Evolutionary conservation across 2,113 vertebrate species (phyloP), one percentile per base, ranked within the genome.

Genomic region (Macquaria ambigua): DNA sequence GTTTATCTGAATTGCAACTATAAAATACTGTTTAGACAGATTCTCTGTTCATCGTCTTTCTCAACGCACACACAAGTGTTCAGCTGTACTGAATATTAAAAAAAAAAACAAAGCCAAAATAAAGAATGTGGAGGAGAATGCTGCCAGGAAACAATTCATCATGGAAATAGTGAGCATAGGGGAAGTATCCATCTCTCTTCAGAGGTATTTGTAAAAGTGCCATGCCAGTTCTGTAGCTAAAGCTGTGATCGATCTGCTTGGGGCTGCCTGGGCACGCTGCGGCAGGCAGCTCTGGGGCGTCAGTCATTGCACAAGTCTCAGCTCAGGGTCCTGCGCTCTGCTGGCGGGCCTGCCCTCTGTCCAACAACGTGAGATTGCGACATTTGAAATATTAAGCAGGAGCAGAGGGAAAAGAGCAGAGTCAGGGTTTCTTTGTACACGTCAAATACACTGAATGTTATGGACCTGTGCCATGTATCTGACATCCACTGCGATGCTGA

Each of bases 131-230:
- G 62, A 83, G 82, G 78, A 79, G 91, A 93, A 85, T 62, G 62
- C 74, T 90, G 62, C 62, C 18, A 77, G 66, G 62, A 88, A 81
- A 82, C 80, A 84, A 93, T 95, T 89, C 31, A 90, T 93, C 85
- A 91, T 83, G 77, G 66, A 89, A 90, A 89, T 52, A 87, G 84
- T 79, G 63, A 79, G 48, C 81, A 79, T 58, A 77, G 74, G 81
- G 87, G 74, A 92, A 88, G 70, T 85, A 92, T 93, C 86, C 69
- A 89, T 94, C 92, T 90, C 81, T 78, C 83, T 79, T 91, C 81
- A 91, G 56, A 6, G 28, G 73, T 82, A 84, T 95, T 93, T 94
- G 89, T 93, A 87, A 94, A 93, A 92, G 83, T 89, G 89, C 77
- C 87, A 80, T 68, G 82, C 70, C 89, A 79, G 69, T 52, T 46